Evolutionary conservation across 2,888 invertebrate species (phyloP).

Genomic region (Cyrtodaria siliqua): DNA sequence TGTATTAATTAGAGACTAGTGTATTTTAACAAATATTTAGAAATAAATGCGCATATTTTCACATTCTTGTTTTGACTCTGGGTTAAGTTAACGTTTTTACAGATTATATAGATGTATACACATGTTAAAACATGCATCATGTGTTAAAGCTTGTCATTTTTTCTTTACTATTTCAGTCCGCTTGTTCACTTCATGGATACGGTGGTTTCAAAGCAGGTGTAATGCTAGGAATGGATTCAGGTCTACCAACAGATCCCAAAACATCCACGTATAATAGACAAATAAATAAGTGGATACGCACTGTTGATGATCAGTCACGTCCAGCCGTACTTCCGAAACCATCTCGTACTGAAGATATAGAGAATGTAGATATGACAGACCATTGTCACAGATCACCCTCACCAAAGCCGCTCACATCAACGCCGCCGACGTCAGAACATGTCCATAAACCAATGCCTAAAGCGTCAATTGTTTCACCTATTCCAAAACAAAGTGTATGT

Average conservation of each 20-base stretch:
- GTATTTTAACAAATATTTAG: no score
- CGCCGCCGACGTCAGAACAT: conserved; percentile 72
- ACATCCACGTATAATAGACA: conserved; percentile 66
- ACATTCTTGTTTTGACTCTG: no score
- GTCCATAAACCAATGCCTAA: conserved; percentile 78
- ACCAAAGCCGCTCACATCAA: conserved; percentile 78
- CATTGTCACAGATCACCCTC: conserved; percentile 61
- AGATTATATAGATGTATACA: no score
- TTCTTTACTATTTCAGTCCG: conserved; percentile 72
- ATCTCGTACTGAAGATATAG: conserved; percentile 17
- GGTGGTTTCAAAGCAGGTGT: conserved; percentile 68
- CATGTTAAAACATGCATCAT: no score
- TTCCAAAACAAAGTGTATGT: conserved; percentile 13
- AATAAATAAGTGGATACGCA: conserved; percentile 67
- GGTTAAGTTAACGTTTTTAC: no score
- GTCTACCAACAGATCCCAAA: conserved; percentile 40
- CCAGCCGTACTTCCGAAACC: conserved; percentile 48
- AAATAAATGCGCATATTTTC: no score
- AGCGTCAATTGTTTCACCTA: conserved; percentile 27
- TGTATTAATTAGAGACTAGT: no score
- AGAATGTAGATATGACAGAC: conserved; percentile 15
- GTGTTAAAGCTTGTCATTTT: no score
- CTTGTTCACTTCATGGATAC: conserved; percentile 70
- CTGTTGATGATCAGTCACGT: conserved; percentile 53
- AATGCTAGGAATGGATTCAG: conserved; percentile 58